Evolutionary conservation across 2,888 invertebrate species (phyloP).

Genomic region (Macrosiphum euphorbiae): DNA sequence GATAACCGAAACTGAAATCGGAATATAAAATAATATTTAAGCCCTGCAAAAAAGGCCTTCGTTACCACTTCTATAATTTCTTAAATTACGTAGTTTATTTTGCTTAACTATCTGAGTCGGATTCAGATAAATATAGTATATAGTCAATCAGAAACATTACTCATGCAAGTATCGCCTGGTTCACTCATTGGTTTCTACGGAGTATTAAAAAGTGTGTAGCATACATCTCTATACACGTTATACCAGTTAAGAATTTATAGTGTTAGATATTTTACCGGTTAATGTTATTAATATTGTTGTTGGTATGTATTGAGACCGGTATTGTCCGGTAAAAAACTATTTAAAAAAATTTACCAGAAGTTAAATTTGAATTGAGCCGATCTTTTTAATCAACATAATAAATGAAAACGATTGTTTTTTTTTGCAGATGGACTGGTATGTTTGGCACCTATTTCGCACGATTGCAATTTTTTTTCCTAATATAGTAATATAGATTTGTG

Average conservation of each 20-base stretch:
- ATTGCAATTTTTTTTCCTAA: neutral
- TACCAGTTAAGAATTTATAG: neutral
- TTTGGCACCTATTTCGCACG: neutral
- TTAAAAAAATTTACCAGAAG: neutral
- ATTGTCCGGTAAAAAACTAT: neutral
- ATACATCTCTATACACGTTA: neutral
- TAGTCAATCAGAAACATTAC: too few relatives aligned
- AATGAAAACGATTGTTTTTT: neutral
- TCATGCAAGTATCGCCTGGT: neutral
- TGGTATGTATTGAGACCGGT: neutral
- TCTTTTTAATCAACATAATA: too few relatives aligned
- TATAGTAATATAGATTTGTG: neutral
- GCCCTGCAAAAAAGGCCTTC: too few relatives aligned
- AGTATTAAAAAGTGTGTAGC: neutral
- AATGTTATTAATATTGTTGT: neutral
- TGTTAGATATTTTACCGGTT: neutral
- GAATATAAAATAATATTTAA: too few relatives aligned
- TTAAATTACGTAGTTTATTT: neutral
- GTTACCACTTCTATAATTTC: neutral
- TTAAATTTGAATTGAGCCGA: too few relatives aligned
- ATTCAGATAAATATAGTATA: too few relatives aligned
- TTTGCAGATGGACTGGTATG: neutral
- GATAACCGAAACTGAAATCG: too few relatives aligned
- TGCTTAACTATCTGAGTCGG: too few relatives aligned
- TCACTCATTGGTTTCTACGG: neutral